Evolutionary conservation across 2,888 invertebrate species (phyloP), one percentile per base, ranked within the genome.

Genomic region (Papilio protenor): DNA sequence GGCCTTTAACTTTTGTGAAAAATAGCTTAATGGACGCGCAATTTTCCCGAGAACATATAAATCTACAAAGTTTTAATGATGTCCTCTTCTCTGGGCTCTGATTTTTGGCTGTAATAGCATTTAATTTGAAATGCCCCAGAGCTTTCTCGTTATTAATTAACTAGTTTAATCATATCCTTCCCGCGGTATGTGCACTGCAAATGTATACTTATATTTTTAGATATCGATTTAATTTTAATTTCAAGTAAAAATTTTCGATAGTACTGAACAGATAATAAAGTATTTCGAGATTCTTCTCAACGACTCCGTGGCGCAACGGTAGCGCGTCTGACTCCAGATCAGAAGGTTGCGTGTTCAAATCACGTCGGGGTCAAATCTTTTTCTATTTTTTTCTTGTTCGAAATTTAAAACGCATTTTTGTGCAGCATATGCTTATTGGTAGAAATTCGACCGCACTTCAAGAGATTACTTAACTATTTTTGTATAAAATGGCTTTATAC

Each of bases 271-370:
- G 0, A 49, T 14, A n/a, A 8, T 55, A 8, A 2, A 18, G n/a
- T 55, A 55, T 55, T 55, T 55, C n/a, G n/a, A 4, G 1, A 2
- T 6, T 1, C n/a, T n/a, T 8, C 6, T 55, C 55, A n/a, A n/a
- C 74, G 85, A 85, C 85, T 85, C 85, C 85, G 85, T 85, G 85
- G 85, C 85, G 85, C 85, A 85, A 82, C 82, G 98, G 97, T 97
- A 98, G 97, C 97, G 97, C 97, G 98, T 98, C 97, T 97, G 98
- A 97, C 97, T 98, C 97, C 97, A 98, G 98, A 98, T 98, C 98
- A 97, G 98, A 98, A 98, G 98, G 98, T 97, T 98, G 98, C 97
- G 98, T 98, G 98, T 98, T 98, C 98, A 97, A 98, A 97, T 98
- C 98, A 98, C 97, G 97, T 97, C 97, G 97, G 97, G 97, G 97